These are phyloP conservation scores for Dendroctonus valens DNA, from an alignment of 1,140 invertebrate species.

Conservation along the genomic window DNA sequence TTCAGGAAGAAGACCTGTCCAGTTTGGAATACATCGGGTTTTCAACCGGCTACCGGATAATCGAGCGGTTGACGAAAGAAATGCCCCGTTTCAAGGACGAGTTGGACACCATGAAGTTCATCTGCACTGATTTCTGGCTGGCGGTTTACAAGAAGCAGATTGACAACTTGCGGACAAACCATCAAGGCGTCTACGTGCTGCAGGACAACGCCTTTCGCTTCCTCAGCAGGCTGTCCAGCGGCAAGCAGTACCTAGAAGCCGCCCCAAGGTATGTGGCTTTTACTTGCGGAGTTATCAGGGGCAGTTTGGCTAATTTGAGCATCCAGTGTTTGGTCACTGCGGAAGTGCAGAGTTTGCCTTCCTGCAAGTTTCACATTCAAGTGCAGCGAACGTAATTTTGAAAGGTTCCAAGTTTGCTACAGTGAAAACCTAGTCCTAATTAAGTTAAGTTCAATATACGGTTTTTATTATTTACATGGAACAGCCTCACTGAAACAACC, in stretches of 20 bases:
- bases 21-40: conserved; percentile 90
- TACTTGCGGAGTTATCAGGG: conserved; percentile 93
- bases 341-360: conserved; percentile 89
- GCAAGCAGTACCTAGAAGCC: conserved; percentile 87
- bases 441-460: too few relatives aligned
- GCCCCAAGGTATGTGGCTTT: conserved; percentile 93
- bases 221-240: conserved; percentile 81
- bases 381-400: conserved; percentile 60
- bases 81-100: conserved; percentile 95
- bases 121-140: conserved; percentile 98
- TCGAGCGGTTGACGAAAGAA: conserved; percentile 90
- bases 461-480: too few relatives aligned
- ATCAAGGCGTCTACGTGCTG: conserved; percentile 97
- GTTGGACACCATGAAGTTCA: conserved; percentile 97
- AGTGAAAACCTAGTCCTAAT: too few relatives aligned
- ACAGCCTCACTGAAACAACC: too few relatives aligned
- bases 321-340: conserved; percentile 93
- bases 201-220: conserved; percentile 95
- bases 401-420: not conserved
- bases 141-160: conserved; percentile 97
- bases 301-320: conserved; percentile 91
- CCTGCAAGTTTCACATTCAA: conserved; percentile 93
- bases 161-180: conserved; percentile 97
- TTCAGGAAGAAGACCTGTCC: conserved; percentile 78
- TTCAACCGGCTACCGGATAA: conserved; percentile 86